These are phyloP conservation scores for Phymanthus crucifer DNA, from an alignment of 92 coral and sea anemone species.

Conservation along the genomic window DNA sequence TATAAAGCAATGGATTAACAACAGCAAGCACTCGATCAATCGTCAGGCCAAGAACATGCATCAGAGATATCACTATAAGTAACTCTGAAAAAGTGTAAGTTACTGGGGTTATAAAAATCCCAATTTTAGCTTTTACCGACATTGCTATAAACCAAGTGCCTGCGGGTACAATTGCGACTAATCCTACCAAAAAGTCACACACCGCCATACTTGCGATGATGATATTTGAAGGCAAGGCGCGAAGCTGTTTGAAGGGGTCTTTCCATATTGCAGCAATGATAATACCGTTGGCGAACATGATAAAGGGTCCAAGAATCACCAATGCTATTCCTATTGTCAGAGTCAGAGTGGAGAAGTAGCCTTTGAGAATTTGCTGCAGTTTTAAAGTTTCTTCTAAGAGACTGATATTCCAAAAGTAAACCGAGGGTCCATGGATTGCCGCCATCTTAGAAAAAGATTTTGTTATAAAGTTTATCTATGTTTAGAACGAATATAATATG, in stretches of 20 bases:
- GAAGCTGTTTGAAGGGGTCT: constrained; percentile 39
- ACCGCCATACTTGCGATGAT: too few species aligned
- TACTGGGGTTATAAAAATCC: neutral
- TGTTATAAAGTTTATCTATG: too few species aligned
- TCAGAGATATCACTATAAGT: constrained; percentile 5
- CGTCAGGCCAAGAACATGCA: constrained; percentile 27
- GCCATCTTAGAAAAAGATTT: neutral
- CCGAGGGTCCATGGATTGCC: neutral
- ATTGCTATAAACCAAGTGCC: constrained; percentile 10
- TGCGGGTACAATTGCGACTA: neutral
- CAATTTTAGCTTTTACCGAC: neutral
- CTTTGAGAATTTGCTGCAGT: too few species aligned
- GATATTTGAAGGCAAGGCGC: constrained; percentile 33
- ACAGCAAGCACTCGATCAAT: constrained; percentile 39
- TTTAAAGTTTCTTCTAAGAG: neutral
- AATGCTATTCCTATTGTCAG: too few species aligned
- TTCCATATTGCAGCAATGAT: constrained; percentile 34
- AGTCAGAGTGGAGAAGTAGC: neutral
- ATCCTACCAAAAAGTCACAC: constrained; percentile 29
- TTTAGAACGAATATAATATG: too few species aligned
- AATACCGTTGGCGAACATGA: constrained; percentile 14
- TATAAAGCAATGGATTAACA: constrained; percentile 23
- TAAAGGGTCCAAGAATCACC: constrained; percentile 11
- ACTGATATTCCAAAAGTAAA: constrained; percentile 9
- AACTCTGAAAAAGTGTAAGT: neutral